phyloP scores from a whole-genome alignment of 2,113 vertebrate genomes.

The Antigone vipio region DNA sequence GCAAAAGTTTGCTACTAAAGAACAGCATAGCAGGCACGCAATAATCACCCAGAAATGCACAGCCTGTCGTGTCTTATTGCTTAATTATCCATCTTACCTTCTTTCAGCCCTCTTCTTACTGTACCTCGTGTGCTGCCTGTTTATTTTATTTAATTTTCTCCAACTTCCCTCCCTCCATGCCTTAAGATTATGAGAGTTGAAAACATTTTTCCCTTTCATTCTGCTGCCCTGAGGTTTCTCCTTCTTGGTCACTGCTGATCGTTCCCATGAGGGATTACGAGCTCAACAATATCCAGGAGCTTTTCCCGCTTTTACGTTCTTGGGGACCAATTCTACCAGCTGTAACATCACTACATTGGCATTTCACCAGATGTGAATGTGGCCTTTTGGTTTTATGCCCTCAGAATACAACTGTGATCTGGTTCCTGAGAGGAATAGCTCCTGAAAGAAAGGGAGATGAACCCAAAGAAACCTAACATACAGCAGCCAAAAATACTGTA shows the following conservation, averaged over 20 bases:
- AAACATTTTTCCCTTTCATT: conserved; percentile 15
- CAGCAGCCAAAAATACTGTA: background rate
- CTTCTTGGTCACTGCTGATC: background rate
- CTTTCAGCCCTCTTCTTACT: conserved; percentile 6
- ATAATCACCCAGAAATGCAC: conserved; percentile 34
- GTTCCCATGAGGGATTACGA: background rate
- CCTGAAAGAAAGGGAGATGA: background rate
- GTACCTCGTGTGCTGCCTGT: background rate
- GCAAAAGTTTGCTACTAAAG: background rate
- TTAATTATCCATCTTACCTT: conserved; percentile 63
- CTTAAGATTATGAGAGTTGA: background rate
- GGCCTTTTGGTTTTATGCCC: background rate
- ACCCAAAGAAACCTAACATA: background rate
- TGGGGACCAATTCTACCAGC: background rate
- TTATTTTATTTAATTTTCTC: background rate
- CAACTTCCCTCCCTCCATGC: background rate
- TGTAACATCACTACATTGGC: background rate
- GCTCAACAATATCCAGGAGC: background rate
- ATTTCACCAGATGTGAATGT: background rate
- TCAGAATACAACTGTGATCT: background rate
- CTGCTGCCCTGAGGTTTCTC: background rate
- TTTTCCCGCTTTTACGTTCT: background rate
- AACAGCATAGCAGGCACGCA: background rate
- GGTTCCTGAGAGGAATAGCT: background rate
- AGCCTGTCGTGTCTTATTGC: conserved; percentile 46